Conservation (phyloP, 1,140 invertebrate species). For the Ceratina australensis region DNA sequence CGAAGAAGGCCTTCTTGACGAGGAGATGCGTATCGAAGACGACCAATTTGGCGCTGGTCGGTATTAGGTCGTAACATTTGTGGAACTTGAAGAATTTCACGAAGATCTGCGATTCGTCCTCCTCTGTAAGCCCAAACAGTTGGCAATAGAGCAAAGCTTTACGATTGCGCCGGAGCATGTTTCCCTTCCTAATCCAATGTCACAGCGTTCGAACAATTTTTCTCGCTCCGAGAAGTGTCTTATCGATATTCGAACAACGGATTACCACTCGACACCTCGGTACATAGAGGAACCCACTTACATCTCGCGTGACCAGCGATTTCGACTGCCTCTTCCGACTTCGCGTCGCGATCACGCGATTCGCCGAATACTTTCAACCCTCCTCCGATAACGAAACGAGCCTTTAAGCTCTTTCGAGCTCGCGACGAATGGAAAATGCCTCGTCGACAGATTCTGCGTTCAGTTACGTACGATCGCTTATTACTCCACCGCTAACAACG, state of each 20-base stretch:
- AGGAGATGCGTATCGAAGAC: slow-evolving; percentile 99
- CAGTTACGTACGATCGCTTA: too few species aligned
- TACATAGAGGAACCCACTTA: too few species aligned
- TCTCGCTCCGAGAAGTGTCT: not conserved
- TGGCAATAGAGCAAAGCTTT: slow-evolving; percentile 73
- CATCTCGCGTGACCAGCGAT: too few species aligned
- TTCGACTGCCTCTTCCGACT: too few species aligned
- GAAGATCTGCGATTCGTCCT: slow-evolving; percentile 97
- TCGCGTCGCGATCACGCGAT: too few species aligned
- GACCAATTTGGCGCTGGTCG: slow-evolving; percentile 98
- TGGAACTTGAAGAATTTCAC: slow-evolving; percentile 99
- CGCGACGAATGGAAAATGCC: not conserved
- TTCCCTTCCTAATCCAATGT: slow-evolving; percentile 19
- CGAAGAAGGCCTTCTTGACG: slow-evolving; percentile 99
- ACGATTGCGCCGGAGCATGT: slow-evolving; percentile 69
- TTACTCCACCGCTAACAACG: too few species aligned
- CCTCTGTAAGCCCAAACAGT: slow-evolving; percentile 88
- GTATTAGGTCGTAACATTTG: slow-evolving; percentile 99
- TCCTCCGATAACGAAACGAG: too few species aligned
- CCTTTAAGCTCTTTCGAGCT: too few species aligned
- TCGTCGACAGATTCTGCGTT: too few species aligned
- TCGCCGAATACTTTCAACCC: too few species aligned
- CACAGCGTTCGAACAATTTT: slow-evolving; percentile 32
- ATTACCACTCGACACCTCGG: too few species aligned
- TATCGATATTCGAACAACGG: too few species aligned